Evolutionary conservation across 2,888 invertebrate genomes (phyloP).

Genomic region (Tupiocoris notatus): DNA sequence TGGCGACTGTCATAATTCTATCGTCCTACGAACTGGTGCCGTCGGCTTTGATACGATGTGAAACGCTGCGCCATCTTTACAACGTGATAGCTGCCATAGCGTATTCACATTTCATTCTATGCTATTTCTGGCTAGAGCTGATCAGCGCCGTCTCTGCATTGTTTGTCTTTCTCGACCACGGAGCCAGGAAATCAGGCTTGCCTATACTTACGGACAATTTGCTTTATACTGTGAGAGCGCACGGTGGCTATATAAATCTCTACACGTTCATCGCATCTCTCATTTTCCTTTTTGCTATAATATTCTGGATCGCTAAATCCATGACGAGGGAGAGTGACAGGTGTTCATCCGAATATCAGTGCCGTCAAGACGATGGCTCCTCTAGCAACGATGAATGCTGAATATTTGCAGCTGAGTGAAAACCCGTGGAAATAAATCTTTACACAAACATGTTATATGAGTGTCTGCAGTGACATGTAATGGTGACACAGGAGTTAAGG

Average conservation of each 20-base stretch:
- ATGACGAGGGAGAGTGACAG: too few relatives aligned
- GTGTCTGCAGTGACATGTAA: too few relatives aligned
- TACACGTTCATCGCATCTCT: background rate
- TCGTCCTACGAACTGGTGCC: background rate
- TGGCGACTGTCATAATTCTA: background rate
- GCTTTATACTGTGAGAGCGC: background rate
- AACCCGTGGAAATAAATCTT: too few relatives aligned
- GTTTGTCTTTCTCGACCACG: slow-evolving; percentile 1
- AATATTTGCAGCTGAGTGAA: too few relatives aligned
- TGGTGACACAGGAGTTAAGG: too few relatives aligned
- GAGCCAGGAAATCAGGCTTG: background rate
- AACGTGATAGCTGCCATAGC: slow-evolving; percentile 1
- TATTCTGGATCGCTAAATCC: too few relatives aligned
- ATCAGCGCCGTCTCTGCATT: background rate
- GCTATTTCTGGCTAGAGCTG: slow-evolving; percentile 13
- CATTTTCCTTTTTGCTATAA: too few relatives aligned
- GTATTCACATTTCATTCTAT: background rate
- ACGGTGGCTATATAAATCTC: slow-evolving; percentile 8
- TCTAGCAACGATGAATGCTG: too few relatives aligned
- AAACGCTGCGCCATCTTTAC: background rate
- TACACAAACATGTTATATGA: too few relatives aligned
- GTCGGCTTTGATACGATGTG: background rate
- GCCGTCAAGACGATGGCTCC: too few relatives aligned
- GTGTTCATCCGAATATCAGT: too few relatives aligned
- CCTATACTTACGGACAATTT: background rate